phyloP scores from a whole-genome alignment of 1,140 invertebrate species.

The Drosophila simulans region DNA sequence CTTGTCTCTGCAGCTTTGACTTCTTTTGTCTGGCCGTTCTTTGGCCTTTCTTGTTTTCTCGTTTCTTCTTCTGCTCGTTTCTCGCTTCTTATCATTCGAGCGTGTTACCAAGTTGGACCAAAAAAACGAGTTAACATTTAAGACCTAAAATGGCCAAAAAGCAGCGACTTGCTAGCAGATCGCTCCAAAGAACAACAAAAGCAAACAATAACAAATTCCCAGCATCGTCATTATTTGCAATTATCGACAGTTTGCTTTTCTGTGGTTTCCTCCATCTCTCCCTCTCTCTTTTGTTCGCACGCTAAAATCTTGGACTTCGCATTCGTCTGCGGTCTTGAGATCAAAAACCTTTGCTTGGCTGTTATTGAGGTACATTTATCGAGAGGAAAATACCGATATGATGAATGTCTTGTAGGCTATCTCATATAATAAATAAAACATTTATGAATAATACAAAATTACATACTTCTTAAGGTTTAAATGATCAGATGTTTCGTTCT shows the following conservation, averaged over 20 bases:
- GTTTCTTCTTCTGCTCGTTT: slow-evolving; percentile 44
- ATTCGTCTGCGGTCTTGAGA: slow-evolving; percentile 60
- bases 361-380: slow-evolving; percentile 14
- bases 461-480: no score
- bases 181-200: slow-evolving; percentile 46
- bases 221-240: slow-evolving; percentile 79
- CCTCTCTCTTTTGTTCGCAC: slow-evolving; percentile 46
- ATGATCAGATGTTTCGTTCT: neutral
- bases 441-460: no score
- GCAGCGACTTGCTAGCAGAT: slow-evolving; percentile 39
- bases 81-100: slow-evolving; percentile 68
- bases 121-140: slow-evolving; percentile 80
- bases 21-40: slow-evolving; percentile 67
- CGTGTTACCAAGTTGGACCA: slow-evolving; percentile 51
- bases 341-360: slow-evolving; percentile 71
- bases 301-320: slow-evolving; percentile 60
- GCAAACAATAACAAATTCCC: slow-evolving; percentile 61
- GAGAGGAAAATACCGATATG: neutral
- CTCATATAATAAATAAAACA: neutral
- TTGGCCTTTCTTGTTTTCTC: slow-evolving; percentile 39
- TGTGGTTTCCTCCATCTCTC: slow-evolving; percentile 47
- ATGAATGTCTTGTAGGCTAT: neutral
- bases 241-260: slow-evolving; percentile 76
- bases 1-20: slow-evolving; percentile 43
- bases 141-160: slow-evolving; percentile 73